Base-by-base conservation (phyloP, 2,113 vertebrate genomes). In the Phrynosoma platyrhinos region DNA sequence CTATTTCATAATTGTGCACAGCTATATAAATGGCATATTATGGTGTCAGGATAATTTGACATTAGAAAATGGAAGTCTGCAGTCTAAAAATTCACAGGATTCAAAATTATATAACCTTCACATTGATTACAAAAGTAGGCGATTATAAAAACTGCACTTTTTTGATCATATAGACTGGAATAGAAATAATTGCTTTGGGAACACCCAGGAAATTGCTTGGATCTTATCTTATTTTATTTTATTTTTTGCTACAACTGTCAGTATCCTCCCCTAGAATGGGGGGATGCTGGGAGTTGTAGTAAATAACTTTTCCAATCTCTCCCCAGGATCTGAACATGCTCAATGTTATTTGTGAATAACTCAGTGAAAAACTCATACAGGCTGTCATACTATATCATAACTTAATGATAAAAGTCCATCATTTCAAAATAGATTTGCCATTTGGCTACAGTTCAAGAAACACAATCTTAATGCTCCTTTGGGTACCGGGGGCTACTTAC, bases 41-140 rank as follows among this genome's bases (percentile, higher is more conserved):
- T 68, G 74, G 74, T 71, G 66, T 77, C 87, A 84, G 74, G 47
- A 83, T 79, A 84, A 84, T 88, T 79, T 88, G 82, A 88, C 74
- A 88, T 83, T 69, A 83, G 84, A 88, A 77, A 88, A 81, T 78
- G 62, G 75, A 88, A 71, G 76, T 58, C 75, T 88, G 52, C 27
- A 21, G 47, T 84, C 82, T 79, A 88, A 88, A 55, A 87, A 87
- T 78, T 83, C 82, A 42, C 82, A 69, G 20, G 74, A 8, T 79
- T 52, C 82, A 88, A 79, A 78, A 83, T 83, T 83, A 68, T 87
- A 25, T 84, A 69, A 71, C 80, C 83, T 1, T 0, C 69, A 47
- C 87, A 91, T 87, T 36, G 9, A 64, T 1, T 36, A 69, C 5
- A 42, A 91, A 91, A 91, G 0, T 0, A 12, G 88, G 89, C 69